Evolutionary conservation across 2,113 vertebrate genomes (phyloP).

Genomic region (Cynoglossus semilaevis): DNA sequence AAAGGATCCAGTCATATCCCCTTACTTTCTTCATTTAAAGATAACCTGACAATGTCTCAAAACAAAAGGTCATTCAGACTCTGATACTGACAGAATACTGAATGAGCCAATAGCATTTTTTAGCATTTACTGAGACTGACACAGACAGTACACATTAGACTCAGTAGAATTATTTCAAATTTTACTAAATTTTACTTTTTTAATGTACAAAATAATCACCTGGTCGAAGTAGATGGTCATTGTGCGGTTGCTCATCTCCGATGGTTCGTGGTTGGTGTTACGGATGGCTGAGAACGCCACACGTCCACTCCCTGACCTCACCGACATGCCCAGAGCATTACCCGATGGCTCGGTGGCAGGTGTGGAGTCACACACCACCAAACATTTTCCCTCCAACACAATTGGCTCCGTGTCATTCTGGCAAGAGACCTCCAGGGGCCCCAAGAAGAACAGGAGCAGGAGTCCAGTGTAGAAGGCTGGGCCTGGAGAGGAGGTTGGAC

Average conservation of each 20-base stretch:
- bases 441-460: constrained; percentile 42
- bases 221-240: constrained; percentile 83
- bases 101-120: too few relatives aligned
- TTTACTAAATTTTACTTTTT: too few relatives aligned
- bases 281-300: constrained; percentile 78
- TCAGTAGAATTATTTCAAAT: too few relatives aligned
- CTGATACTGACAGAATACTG: too few relatives aligned
- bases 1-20: too few relatives aligned
- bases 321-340: constrained; percentile 77
- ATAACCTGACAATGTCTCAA: too few relatives aligned
- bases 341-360: constrained; percentile 69
- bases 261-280: constrained; percentile 80
- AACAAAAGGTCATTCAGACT: too few relatives aligned
- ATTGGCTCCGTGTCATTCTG: constrained; percentile 81
- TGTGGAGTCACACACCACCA: constrained; percentile 80
- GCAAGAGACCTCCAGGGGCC: constrained; percentile 44
- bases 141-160: too few relatives aligned
- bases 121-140: too few relatives aligned
- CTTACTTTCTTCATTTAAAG: too few relatives aligned
- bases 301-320: constrained; percentile 72
- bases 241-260: constrained; percentile 81
- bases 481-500: not conserved
- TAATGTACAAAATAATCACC: constrained; percentile 50
- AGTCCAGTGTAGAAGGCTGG: constrained; percentile 28
- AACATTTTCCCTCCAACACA: constrained; percentile 78